Evolutionary conservation across 2,888 invertebrate genomes (phyloP).

Genomic region (Theretra japonica): DNA sequence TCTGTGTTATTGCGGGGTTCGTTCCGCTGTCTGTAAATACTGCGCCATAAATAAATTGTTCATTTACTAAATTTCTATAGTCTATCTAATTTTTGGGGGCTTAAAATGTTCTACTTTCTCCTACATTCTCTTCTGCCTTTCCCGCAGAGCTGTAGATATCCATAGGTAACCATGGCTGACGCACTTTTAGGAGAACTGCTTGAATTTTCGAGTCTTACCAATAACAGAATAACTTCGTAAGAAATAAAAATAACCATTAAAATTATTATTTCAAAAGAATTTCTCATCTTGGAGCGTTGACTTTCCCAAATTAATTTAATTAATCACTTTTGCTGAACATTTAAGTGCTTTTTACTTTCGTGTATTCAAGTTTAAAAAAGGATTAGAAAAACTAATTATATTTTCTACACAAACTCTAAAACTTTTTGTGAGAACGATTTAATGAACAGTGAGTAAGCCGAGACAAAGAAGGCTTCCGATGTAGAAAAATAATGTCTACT

Average conservation of each 20-base stretch:
- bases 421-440: not conserved
- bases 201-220: too few relatives aligned
- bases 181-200: too few relatives aligned
- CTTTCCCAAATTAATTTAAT: not conserved
- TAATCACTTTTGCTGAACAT: not conserved
- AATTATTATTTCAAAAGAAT: not conserved
- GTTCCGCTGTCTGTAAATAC: not conserved
- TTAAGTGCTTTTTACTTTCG: not conserved
- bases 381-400: not conserved
- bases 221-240: not conserved
- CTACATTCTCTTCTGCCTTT: too few relatives aligned
- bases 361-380: not conserved
- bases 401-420: not conserved
- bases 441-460: not conserved
- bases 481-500: too few relatives aligned
- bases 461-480: too few relatives aligned
- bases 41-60: too few relatives aligned
- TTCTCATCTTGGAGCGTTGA: not conserved
- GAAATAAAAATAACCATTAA: not conserved
- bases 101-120: too few relatives aligned
- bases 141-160: too few relatives aligned
- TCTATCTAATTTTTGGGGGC: too few relatives aligned
- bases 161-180: too few relatives aligned
- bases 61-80: too few relatives aligned
- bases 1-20: too few relatives aligned